phyloP scores from a whole-genome alignment of 2,797 vertebrate genomes.

The Gila robusta region DNA sequence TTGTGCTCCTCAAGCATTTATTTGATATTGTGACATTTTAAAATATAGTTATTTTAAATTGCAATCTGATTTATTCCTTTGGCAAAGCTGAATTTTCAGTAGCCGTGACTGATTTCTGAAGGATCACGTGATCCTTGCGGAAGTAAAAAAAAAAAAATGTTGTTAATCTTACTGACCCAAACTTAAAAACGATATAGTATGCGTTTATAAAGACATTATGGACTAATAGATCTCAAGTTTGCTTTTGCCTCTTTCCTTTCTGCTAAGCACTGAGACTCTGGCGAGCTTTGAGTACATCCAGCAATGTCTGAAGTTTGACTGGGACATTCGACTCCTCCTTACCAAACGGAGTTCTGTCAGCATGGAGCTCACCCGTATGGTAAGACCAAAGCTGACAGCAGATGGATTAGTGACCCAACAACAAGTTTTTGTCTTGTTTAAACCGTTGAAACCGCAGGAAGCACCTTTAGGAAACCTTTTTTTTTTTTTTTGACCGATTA shows the following conservation, averaged over 20 bases:
- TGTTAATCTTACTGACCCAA: background rate
- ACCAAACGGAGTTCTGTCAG: constrained; percentile 78
- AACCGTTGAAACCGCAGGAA: background rate
- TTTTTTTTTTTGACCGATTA: background rate
- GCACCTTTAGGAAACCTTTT: background rate
- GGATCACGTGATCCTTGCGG: background rate
- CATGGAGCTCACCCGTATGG: constrained; percentile 85
- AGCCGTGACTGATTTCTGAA: too few relatives aligned
- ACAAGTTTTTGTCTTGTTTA: background rate
- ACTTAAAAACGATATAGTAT: too few relatives aligned
- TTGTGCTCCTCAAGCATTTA: too few relatives aligned
- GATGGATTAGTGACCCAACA: background rate
- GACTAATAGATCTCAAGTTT: background rate
- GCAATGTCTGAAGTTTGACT: constrained; percentile 91
- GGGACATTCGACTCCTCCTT: constrained; percentile 87
- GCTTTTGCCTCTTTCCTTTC: constrained; percentile 57
- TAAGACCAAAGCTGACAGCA: constrained; percentile 64
- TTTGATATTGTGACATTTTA: too few relatives aligned
- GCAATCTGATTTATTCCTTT: too few relatives aligned
- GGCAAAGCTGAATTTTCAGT: too few relatives aligned
- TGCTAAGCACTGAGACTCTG: constrained; percentile 85
- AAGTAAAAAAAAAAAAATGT: background rate
- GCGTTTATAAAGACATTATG: background rate
- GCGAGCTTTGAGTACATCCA: constrained; percentile 91
- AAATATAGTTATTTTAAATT: too few relatives aligned